A percentile compares a stretch with the other conserved stretches of the same genome.
These are phyloP conservation scores for Metallyticus violacea DNA, from an alignment of 2,888 invertebrate species.

Conservation along the genomic window DNA sequence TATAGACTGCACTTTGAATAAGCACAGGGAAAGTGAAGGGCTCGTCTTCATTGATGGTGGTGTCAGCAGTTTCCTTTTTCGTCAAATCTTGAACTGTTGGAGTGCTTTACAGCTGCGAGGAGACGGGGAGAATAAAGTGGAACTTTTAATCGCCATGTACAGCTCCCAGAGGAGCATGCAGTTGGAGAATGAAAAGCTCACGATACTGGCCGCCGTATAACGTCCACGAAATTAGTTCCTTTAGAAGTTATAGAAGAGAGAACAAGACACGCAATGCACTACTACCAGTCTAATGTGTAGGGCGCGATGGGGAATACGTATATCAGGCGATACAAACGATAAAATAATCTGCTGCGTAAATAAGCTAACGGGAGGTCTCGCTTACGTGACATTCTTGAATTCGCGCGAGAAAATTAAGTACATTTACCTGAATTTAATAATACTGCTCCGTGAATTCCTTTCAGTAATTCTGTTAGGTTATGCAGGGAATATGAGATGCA, in stretches of 20 bases:
- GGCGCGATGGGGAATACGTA: not conserved
- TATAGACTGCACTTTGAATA: not conserved
- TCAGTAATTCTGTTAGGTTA: too few relatives aligned
- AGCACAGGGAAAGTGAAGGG: not conserved
- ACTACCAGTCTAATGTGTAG: not conserved
- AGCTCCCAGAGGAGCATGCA: not conserved
- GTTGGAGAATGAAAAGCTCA: not conserved
- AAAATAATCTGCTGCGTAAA: too few relatives aligned
- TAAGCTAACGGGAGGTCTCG: too few relatives aligned
- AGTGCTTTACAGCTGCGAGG: not conserved
- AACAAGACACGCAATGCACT: not conserved
- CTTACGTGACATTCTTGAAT: too few relatives aligned
- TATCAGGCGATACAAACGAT: too few relatives aligned
- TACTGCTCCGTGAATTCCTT: too few relatives aligned
- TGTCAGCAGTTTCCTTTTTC: not conserved
- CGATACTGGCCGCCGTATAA: not conserved
- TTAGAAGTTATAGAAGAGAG: not conserved
- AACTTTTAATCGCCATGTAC: not conserved
- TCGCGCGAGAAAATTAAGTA: too few relatives aligned
- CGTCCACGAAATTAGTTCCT: slow-evolving; percentile 8
- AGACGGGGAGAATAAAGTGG: too few relatives aligned
- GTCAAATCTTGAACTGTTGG: not conserved
- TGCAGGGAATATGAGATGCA: too few relatives aligned
- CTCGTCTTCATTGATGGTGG: too few relatives aligned
- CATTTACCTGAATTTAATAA: too few relatives aligned